A percentile compares a stretch with the other conserved stretches of the same genome.
These are phyloP conservation scores for Lytechinus pictus DNA, from an alignment of 35 echinoderm and acorn worm species.

Conservation along the genomic window DNA sequence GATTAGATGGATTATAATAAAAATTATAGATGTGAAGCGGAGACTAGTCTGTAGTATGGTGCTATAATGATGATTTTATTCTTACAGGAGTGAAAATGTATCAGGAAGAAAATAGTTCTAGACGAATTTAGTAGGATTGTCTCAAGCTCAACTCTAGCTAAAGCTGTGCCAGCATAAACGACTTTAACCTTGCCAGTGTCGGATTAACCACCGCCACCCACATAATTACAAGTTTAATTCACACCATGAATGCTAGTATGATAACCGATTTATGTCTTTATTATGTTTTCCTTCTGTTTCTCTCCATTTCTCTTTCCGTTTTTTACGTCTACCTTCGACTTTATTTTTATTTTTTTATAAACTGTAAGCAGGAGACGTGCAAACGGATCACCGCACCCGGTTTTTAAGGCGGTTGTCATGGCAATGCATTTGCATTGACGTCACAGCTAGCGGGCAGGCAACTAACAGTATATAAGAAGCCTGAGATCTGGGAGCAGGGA, in stretches of 20 bases:
- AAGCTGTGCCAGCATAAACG: not conserved
- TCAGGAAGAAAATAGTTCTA: not conserved
- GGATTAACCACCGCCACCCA: not conserved
- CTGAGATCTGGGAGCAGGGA: not conserved
- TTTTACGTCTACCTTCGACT: not conserved
- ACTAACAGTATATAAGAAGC: not conserved
- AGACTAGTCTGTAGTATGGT: not conserved
- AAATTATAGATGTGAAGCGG: not conserved
- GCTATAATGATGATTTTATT: not conserved
- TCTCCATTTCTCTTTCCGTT: not conserved
- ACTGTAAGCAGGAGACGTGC: conserved; percentile 47
- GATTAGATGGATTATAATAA: not conserved
- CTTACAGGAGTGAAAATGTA: not conserved
- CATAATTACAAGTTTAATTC: conserved; percentile 40
- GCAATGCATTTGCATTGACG: conserved; percentile 56
- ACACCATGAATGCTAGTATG: not conserved
- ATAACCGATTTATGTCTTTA: not conserved
- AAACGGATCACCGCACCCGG: conserved; percentile 56
- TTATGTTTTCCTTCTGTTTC: not conserved
- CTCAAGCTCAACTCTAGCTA: not conserved
- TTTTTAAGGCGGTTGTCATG: conserved; percentile 54
- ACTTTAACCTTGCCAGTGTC: not conserved
- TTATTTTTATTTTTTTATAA: not conserved
- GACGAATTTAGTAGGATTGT: not conserved
- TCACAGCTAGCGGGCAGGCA: conserved; percentile 55